Base-by-base conservation (phyloP, 2,797 vertebrate genomes). In the Sandelia bainsii region DNA sequence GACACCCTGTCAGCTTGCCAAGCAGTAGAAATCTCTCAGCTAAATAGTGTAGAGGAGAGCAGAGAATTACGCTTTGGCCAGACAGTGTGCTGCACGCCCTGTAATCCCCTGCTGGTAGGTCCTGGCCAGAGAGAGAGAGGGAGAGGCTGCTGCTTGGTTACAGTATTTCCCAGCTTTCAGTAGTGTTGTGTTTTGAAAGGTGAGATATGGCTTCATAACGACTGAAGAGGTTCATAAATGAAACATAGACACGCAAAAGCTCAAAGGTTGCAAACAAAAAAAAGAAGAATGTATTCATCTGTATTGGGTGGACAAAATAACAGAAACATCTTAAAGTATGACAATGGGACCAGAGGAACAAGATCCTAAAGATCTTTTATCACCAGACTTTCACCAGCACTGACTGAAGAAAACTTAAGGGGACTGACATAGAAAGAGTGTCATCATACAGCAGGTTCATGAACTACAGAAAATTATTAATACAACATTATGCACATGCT, bases 71-170 rank as follows among this genome's bases (percentile, higher is more conserved):
- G 77, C 75, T 74, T 63, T 68, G 76, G 83, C 57, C 67, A 34
- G 72, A 50, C 34, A 22, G 44, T 49, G 65, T 22, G 70, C 57
- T 48, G 49, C 58, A 73, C 32, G 65, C 37, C 45, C 6, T 77
- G 75, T 84, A 76, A 86, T 83, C 75, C 72, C 71, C 54, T 45
- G 46, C 72, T 61, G 11, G 61, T n/a, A 23, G 66, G 60, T 34
- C 52, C 59, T 27, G 62, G 57, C 19, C 61, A 34, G 29, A 32
- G 32, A 34, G 32, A 29, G 66, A 46, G 66, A 59, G 46, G 40
- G 52, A 68, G 32, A 40, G 44, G 52, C 45, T 20, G 69, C 52
- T 25, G 58, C 72, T 19, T 56, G 64, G 65, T 16, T 7, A 17
- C 61, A 22, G 44, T 17, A 22, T 6, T 34, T 58, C 71, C 67